Evolutionary conservation across 2,113 vertebrate species (phyloP), one percentile per base, ranked within the genome.

Genomic region (Chionodraco myersi): DNA sequence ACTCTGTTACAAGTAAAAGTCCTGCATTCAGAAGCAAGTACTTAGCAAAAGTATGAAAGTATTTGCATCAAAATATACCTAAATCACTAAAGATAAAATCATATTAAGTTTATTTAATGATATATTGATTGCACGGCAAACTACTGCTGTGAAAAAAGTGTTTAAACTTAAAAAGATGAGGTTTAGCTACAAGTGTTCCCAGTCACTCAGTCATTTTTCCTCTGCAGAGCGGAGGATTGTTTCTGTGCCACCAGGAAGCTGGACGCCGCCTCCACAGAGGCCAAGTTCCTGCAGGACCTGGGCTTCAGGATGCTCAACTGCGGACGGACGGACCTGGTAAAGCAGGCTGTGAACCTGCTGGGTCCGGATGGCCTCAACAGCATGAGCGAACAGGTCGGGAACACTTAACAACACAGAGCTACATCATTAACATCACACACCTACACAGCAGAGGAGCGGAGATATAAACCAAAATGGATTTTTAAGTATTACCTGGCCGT

Each of bases 241-340:
- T 92, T 95, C 88, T 95, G 92, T 51, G 92, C 94, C 14, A 92
- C 92, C 58, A 89, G 92, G 14, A 94, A 94, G 68, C 87, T 95
- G 73, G 94, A 95, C 3, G 92, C 95, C 0, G 89, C 92, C n/a
- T 94, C 94, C 88, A 94, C 94, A 0, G 94, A 95, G 85, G 94
- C 92, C 61, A 94, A 94, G 83, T 94, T 95, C 82, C 90, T 94
- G 83, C 94, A 94, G 92, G 93, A 95, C 53, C 91, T 96, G 85
- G 95, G 94, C 49, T 96, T 96, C 92, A 94, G 95, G 63, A 96
- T 96, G 95, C 94, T 96, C 44, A 95, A 94, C 93, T 95, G 93
- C 2, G 95, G 95, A 23, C 92, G 95, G 51, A 95, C 95, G 6
- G 95, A 96, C 87, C 92, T 95, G 77, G 94, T 95, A 75, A 93